These are phyloP conservation scores for Lasioglossum pauxillum DNA, from an alignment of 2,888 invertebrate species.

Conservation along the genomic window DNA sequence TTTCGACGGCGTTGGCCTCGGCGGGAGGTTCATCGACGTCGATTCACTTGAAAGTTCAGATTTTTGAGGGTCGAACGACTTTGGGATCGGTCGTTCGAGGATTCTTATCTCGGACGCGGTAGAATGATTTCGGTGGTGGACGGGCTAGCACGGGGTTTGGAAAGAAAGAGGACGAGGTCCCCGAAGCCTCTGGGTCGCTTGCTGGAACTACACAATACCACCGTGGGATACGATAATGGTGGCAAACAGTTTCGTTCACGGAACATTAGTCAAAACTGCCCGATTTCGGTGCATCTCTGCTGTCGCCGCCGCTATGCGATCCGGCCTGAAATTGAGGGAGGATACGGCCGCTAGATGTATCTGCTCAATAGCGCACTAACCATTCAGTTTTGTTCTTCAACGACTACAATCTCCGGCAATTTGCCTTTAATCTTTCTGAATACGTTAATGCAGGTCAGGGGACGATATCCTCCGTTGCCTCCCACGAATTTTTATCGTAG, in stretches of 20 bases:
- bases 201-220: constrained; percentile 71
- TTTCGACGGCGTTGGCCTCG: constrained; percentile 53
- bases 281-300: constrained; percentile 40
- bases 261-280: constrained; percentile 81
- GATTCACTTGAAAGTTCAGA: constrained; percentile 72
- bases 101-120: constrained; percentile 73
- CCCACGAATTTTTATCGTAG: constrained; percentile 15
- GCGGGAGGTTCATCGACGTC: constrained; percentile 54
- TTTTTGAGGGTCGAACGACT: constrained; percentile 71
- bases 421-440: constrained; percentile 56
- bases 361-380: constrained; percentile 63
- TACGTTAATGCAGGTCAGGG: constrained; percentile 25
- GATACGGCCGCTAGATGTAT: constrained; percentile 42
- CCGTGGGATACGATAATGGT: constrained; percentile 75
- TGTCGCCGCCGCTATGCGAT: constrained; percentile 51
- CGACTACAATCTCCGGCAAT: constrained; percentile 70
- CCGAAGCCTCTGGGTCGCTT: constrained; percentile 50
- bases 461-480: constrained; percentile 6
- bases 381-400: constrained; percentile 59
- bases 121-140: constrained; percentile 65
- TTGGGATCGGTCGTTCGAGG: constrained; percentile 70
- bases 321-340: constrained; percentile 40
- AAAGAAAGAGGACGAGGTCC: constrained; percentile 53
- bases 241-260: constrained; percentile 80
- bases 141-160: constrained; percentile 46